Evolutionary conservation across 2,797 vertebrate genomes (phyloP), one percentile per base, ranked within the genome.

Genomic region (Protosalanx chinensis): DNA sequence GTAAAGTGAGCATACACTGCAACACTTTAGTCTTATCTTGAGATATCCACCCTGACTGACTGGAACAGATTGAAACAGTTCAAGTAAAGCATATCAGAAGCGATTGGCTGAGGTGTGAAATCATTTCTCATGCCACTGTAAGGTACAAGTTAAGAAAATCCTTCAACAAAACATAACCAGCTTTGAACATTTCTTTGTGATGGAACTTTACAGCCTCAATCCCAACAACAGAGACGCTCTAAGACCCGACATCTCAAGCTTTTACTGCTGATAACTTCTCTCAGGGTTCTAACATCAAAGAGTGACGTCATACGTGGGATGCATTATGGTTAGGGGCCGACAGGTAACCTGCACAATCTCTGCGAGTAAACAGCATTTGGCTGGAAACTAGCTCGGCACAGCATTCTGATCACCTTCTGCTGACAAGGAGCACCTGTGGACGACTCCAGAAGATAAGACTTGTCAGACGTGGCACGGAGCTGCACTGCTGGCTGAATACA

Each of bases 351-450:
- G 76, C 83, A 72, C 86, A 84, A 88, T 82, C 81, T 87, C 71
- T 76, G 69, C 66, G 79, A 77, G 81, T 84, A 86, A 86, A 88
- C 83, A 84, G 75, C 61, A 51, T 82, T 84, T 72, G 82, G 70
- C 75, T 82, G 74, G 75, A 65, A 60, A 27, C 27, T 61, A 56
- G 64, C 67, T 74, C 79, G 57, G 76, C 73, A 37, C 76, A 18
- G 84, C 80, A 83, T 89, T 87, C 83, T 80, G 85, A 90, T 90
- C 81, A 82, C 74, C 51, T 72, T 75, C n/a, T 74, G 64, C 82
- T 88, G 88, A 87, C 86, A 84, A 85, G 18, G 69, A 88, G 85
- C 86, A 91, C 88, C 84, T 87, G 88, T 89, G 87, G 87, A 89
- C 67, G 62, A 84, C 78, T 27, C 53, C 76, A 33, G 78, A 20